Percentiles rank a stretch among this genome's conserved stretches.
phyloP scores from a whole-genome alignment of 2,888 invertebrate genomes.

The Dicycla oo region DNA sequence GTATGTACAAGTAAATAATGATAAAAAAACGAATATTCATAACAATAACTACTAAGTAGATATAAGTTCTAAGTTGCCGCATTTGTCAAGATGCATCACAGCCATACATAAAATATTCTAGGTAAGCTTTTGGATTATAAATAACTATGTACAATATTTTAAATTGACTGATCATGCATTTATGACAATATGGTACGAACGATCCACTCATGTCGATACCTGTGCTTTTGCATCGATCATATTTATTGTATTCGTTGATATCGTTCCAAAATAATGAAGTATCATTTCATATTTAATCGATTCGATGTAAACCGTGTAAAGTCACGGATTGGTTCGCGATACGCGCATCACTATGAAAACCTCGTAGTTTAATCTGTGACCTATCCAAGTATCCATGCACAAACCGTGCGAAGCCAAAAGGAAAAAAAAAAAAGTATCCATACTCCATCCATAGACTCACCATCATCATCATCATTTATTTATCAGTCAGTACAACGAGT shows the following conservation, averaged over 20 bases:
- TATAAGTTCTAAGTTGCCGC: not conserved
- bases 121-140: not conserved
- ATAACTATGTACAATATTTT: not conserved
- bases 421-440: too few relatives aligned
- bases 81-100: not conserved
- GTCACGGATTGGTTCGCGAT: not conserved
- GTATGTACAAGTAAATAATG: not conserved
- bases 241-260: not conserved
- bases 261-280: too few relatives aligned
- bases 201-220: too few relatives aligned
- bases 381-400: too few relatives aligned
- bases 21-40: not conserved
- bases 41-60: too few relatives aligned
- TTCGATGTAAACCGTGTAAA: not conserved
- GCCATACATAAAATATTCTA: not conserved
- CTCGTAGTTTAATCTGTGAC: too few relatives aligned
- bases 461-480: not conserved
- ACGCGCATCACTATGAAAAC: conserved; percentile 1
- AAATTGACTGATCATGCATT: not conserved
- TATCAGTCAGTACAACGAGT: too few relatives aligned
- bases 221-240: not conserved
- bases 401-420: too few relatives aligned
- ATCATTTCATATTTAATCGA: not conserved
- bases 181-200: not conserved
- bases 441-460: too few relatives aligned